Evolutionary conservation across 2,888 invertebrate genomes (phyloP).

Genomic region (Archips crataeganus): DNA sequence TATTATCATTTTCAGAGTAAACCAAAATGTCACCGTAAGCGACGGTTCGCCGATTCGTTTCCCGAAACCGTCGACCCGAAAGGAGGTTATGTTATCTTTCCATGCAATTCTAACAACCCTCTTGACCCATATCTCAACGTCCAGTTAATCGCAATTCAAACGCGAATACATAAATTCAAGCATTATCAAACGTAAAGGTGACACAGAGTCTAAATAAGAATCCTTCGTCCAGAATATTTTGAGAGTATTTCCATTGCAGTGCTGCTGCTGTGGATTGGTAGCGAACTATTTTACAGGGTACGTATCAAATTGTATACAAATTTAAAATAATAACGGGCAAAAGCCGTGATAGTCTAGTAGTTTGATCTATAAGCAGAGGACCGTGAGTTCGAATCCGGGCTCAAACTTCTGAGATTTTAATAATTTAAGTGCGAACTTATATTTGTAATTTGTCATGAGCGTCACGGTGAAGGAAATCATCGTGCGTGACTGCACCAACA

Average conservation of each 20-base stretch:
- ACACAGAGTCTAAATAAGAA: slow-evolving; percentile 34
- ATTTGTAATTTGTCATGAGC: too few relatives aligned
- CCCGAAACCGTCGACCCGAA: not conserved
- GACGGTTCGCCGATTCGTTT: not conserved
- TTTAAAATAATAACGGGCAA: too few relatives aligned
- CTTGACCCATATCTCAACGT: not conserved
- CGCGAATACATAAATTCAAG: slow-evolving; percentile 12
- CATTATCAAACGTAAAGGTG: slow-evolving; percentile 43
- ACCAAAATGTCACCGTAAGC: not conserved
- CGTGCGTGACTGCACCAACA: too few relatives aligned
- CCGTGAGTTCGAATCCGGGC: too few relatives aligned
- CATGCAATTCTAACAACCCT: not conserved
- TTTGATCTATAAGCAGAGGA: too few relatives aligned
- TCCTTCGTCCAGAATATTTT: slow-evolving; percentile 28
- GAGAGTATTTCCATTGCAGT: slow-evolving; percentile 42
- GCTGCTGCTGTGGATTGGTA: slow-evolving; percentile 14
- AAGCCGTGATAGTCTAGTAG: too few relatives aligned
- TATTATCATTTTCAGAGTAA: not conserved
- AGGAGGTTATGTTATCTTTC: not conserved
- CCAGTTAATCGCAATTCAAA: slow-evolving; percentile 21
- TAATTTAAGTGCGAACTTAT: too few relatives aligned
- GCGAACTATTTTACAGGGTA: not conserved
- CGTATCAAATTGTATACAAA: too few relatives aligned
- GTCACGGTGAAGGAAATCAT: too few relatives aligned
- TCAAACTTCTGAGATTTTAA: too few relatives aligned